These are phyloP conservation scores for Antheraea mylitta DNA, from an alignment of 1,140 invertebrate genomes.

Conservation along the genomic window DNA sequence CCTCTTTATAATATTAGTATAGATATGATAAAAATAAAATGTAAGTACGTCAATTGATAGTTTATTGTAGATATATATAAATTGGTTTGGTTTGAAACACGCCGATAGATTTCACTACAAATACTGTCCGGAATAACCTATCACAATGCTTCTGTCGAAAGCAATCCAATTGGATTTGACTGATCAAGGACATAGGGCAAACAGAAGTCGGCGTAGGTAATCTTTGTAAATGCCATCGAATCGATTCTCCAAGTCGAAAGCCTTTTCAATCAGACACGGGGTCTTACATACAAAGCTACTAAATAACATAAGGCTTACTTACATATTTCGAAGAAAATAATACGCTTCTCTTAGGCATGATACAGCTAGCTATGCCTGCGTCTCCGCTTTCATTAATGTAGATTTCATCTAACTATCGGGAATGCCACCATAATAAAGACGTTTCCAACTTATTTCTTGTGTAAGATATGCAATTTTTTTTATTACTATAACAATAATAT, in stretches of 20 bases:
- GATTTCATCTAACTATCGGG: too few species aligned
- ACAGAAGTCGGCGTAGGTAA: constrained; percentile 1
- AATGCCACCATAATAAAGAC: too few species aligned
- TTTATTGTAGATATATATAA: too few species aligned
- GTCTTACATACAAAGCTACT: background rate
- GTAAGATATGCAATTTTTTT: too few species aligned
- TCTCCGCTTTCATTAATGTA: too few species aligned
- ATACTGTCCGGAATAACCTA: background rate
- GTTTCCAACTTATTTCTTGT: too few species aligned
- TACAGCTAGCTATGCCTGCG: too few species aligned
- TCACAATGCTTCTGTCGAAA: background rate
- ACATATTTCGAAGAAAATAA: background rate
- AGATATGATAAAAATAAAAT: too few species aligned
- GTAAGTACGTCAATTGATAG: too few species aligned
- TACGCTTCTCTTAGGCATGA: background rate
- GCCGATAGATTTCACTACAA: constrained; percentile 14
- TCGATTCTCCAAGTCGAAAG: constrained; percentile 8
- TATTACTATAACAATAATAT: too few species aligned
- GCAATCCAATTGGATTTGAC: constrained; percentile 10
- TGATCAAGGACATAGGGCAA: constrained; percentile 10
- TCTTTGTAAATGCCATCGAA: constrained; percentile 8
- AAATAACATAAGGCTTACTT: background rate
- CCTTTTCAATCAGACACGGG: background rate
- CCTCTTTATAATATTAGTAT: too few species aligned
- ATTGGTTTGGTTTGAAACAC: background rate